Percentiles rank a stretch among this genome's conserved stretches.
These are phyloP conservation scores for Charaxes varanes DNA, from an alignment of 1,140 invertebrate species.

Conservation along the genomic window DNA sequence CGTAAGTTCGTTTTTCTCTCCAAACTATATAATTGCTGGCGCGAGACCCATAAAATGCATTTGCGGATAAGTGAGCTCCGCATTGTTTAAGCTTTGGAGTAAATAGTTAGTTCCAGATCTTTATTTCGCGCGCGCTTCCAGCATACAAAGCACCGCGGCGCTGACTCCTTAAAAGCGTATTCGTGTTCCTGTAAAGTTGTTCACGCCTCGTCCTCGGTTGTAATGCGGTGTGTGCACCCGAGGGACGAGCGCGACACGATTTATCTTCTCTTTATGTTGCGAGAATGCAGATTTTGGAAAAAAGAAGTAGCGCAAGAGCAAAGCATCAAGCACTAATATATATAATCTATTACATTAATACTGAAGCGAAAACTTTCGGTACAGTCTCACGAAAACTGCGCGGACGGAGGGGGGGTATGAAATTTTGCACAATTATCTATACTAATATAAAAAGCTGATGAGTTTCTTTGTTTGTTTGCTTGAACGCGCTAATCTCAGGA, in stretches of 20 bases:
- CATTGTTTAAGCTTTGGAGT: constrained; percentile 17
- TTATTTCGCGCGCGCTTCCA: constrained; percentile 15
- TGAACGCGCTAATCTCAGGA: too few species aligned
- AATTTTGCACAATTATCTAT: too few species aligned
- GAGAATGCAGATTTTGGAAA: too few species aligned
- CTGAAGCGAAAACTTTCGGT: too few species aligned
- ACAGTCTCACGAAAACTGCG: too few species aligned
- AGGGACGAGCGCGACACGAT: constrained; percentile 3
- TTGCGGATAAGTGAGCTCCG: constrained; percentile 15
- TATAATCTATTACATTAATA: too few species aligned
- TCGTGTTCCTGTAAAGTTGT: constrained; percentile 36
- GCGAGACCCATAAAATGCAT: constrained; percentile 19
- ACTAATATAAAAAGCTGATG: too few species aligned
- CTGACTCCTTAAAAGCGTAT: constrained; percentile 37
- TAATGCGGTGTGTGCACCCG: constrained; percentile 4
- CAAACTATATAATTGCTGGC: constrained; percentile 13
- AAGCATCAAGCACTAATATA: too few species aligned
- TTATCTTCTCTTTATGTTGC: constrained; percentile 10
- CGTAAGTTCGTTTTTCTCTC: constrained; percentile 8
- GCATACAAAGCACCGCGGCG: constrained; percentile 20
- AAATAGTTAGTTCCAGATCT: constrained; percentile 22
- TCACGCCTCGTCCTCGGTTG: constrained; percentile 20
- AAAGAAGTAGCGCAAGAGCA: too few species aligned
- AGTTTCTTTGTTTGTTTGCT: too few species aligned
- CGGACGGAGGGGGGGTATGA: too few species aligned